Evolutionary conservation across 2,113 vertebrate species (phyloP).

Genomic region (Entomyzon cyanotis): DNA sequence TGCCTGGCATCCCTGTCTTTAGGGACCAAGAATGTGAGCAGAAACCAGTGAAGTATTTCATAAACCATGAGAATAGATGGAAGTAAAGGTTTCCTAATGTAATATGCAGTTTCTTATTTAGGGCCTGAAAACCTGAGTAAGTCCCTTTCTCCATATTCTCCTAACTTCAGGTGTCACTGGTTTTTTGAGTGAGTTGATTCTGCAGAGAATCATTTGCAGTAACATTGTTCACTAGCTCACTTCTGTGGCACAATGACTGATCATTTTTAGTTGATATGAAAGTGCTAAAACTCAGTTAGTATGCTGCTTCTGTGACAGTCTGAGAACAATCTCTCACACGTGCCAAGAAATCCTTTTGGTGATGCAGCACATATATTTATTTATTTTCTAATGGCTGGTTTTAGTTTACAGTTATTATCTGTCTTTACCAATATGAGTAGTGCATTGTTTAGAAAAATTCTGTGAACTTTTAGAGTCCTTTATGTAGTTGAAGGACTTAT

Average conservation of each 20-base stretch:
- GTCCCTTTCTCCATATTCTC: not conserved
- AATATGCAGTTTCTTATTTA: not conserved
- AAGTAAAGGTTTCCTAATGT: not conserved
- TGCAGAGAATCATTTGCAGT: not conserved
- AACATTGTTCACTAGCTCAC: not conserved
- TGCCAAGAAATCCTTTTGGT: not conserved
- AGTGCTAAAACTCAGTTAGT: not conserved
- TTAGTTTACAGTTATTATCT: not conserved
- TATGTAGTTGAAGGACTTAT: not conserved
- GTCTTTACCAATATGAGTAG: not conserved
- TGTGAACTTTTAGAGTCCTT: accelerated
- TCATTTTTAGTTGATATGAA: not conserved
- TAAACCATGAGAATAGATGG: not conserved
- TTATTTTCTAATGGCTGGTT: not conserved
- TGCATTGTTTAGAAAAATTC: not conserved
- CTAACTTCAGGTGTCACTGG: not conserved
- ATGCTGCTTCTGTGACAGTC: not conserved
- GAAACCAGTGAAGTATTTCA: not conserved
- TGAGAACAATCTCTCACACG: not conserved
- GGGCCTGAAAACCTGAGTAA: not conserved
- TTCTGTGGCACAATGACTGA: accelerated
- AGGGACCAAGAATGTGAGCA: not conserved
- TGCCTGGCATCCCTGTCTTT: not conserved
- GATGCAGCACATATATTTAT: not conserved
- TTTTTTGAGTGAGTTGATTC: not conserved